Evolutionary conservation across 2,113 vertebrate genomes (phyloP), one percentile per base, ranked within the genome.

Genomic region (Takifugu bimaculatus): DNA sequence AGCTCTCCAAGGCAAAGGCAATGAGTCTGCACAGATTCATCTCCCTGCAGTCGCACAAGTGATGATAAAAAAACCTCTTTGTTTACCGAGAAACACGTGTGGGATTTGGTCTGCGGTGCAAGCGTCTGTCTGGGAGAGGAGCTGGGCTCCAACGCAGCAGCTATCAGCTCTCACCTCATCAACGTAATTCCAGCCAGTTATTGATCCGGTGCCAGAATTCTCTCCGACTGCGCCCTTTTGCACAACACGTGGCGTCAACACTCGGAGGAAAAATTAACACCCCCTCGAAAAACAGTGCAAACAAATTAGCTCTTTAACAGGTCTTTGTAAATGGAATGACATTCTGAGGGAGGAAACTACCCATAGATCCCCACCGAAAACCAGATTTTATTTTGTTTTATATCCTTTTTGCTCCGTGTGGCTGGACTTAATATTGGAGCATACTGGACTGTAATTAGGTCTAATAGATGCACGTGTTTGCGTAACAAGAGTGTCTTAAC

Each of bases 161-260:
- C 71, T 35, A 71, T 82, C 67, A 68, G 39, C 60, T 73, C 74
- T 72, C 75, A 82, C 74, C 78, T 85, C 72, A 77, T 80, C 65
- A 80, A 50, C 75, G 75, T 83, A 74, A 77, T 83, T 70, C 57
- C 51, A 57, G 25, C 35, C 49, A 81, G 68, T 78, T 72, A 80
- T 66, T 26, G 62, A 80, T 86, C 67, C 50, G 65, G 75, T 26
- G 49, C 68, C 62, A 71, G 58, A 76, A 66, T 65, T 70, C 52
- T 66, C 47, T 2, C 2, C 7, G 27, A 26, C 69, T 69, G 71
- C 77, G 60, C 57, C 70, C 75, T 72, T 63, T 68, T 15, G 32
- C 65, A 66, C 45, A 50, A 25, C 59, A 25, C 6, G 3, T 54
- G 13, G 39, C 55, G 39, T 50, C 9, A 10, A 68, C 15, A 2